phyloP scores from a whole-genome alignment of 2,797 vertebrate species.

The Rousettus madagascariensis region DNA sequence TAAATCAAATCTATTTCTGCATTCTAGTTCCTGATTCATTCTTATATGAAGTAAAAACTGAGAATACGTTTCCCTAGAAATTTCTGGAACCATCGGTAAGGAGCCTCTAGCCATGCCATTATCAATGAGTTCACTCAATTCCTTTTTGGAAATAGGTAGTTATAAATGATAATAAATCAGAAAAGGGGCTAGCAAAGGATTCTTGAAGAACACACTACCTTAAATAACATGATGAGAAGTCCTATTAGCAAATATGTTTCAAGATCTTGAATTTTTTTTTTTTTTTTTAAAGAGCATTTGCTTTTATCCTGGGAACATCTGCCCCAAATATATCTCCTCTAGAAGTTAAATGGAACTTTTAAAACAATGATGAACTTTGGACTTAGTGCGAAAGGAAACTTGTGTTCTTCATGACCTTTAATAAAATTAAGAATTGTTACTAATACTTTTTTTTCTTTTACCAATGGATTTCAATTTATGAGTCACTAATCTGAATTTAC shows the following conservation, averaged over 20 bases:
- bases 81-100: conserved; percentile 29
- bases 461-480: background rate
- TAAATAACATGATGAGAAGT: background rate
- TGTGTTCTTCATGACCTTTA: background rate
- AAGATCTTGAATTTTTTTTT: background rate
- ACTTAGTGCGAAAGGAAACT: background rate
- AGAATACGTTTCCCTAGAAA: conserved; percentile 24
- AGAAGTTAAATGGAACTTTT: background rate
- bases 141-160: conserved; percentile 25
- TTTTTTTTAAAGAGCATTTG: background rate
- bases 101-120: background rate
- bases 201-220: background rate
- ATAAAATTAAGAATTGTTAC: background rate
- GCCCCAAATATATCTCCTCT: background rate
- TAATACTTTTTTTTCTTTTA: conserved; percentile 12
- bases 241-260: background rate
- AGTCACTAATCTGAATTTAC: background rate
- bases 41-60: conserved; percentile 28
- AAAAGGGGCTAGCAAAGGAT: background rate
- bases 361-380: background rate
- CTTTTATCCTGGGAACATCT: background rate
- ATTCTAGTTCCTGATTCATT: conserved; percentile 17
- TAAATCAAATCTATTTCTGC: conserved; percentile 36
- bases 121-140: conserved; percentile 1
- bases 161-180: conserved; percentile 17